Evolutionary conservation across 35 echinoderm and acorn worm species (phyloP), one percentile per base, ranked within the genome.

Genomic region (Lytechinus variegatus): DNA sequence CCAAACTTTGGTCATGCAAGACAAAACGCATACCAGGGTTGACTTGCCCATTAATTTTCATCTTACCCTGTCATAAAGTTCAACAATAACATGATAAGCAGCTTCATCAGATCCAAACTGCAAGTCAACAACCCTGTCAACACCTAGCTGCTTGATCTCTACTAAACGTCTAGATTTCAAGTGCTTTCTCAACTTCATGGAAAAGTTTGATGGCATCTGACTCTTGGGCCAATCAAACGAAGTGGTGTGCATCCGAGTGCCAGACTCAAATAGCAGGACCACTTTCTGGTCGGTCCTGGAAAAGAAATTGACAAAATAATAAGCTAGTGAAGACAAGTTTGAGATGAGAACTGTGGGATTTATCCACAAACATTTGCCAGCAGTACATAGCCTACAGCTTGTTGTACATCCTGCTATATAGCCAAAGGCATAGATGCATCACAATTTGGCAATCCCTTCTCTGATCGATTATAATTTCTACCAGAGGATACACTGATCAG

Each of bases 31-130:
- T 44, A 44, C 33, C 33, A 44, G 33, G 33, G 33, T 44, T 44
- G 33, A 44, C 33, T 44, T 44, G 33, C 33, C 33, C 33, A 0
- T 44, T 44, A 44, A 44, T 44, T 24, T 24, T 91, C 3, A 54
- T 57, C 98, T 86, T 96, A 99, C 98, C 94, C 98, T 98, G 94
- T 99, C 98, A 96, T 99, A 99, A 7, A 99, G 87, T 71, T 99
- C 98, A 10, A 99, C 95, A 33, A 99, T 97, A n/a, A 99, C 61
- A 96, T 99, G 98, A 53, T 99, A 99, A 6, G 98, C 98, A 53
- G 98, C 98, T 56, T 99, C 98, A 96, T 96, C 97, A 9, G 96
- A 97, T 27, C 98, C 98, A 96, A 99, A 99, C 97, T 99, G 98
- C 53, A 99, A 87, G 86, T 98, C 97, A 5, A 99, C 97, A 19